phyloP scores from a whole-genome alignment of 2,113 vertebrate species.

The Dendropsophus ebraccatus region DNA sequence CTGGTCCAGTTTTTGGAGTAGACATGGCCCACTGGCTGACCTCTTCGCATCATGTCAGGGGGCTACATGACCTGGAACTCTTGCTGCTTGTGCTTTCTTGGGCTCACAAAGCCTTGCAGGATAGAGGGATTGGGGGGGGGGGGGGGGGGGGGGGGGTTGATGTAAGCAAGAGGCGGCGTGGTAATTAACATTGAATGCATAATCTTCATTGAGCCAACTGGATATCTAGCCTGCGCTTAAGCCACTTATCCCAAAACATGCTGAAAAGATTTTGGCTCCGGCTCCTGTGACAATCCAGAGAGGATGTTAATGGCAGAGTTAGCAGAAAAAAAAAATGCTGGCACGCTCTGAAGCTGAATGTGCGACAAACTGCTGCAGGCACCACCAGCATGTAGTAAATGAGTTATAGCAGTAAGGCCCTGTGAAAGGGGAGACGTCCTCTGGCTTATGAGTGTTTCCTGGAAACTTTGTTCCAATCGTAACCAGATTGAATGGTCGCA shows the following conservation, averaged over 20 bases:
- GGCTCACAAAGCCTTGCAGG: background rate
- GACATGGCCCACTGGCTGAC: background rate
- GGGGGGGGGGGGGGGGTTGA: background rate
- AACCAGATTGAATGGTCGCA: background rate
- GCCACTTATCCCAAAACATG: constrained; percentile 42
- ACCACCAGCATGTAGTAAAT: background rate
- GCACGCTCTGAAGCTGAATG: background rate
- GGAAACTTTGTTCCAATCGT: background rate
- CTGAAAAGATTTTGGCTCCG: constrained; percentile 32
- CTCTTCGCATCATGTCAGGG: background rate
- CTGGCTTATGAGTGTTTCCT: background rate
- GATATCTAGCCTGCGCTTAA: constrained; percentile 41
- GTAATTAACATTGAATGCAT: constrained; percentile 43
- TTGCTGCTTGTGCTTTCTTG: background rate
- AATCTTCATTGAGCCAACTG: constrained; percentile 39
- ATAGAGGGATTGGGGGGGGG: background rate
- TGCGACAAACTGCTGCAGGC: background rate
- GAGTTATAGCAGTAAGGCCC: background rate
- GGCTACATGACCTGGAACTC: background rate
- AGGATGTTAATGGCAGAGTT: constrained; percentile 32
- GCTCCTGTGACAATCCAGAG: constrained; percentile 34
- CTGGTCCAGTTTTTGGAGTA: no score
- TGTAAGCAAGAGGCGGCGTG: background rate
- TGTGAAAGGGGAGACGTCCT: background rate
- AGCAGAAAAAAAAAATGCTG: constrained; percentile 1